A percentile compares a stretch with the other conserved stretches of the same genome.
Evolutionary conservation across 2,797 vertebrate species (phyloP).

Genomic region (Paramormyrops hopkinsi): DNA sequence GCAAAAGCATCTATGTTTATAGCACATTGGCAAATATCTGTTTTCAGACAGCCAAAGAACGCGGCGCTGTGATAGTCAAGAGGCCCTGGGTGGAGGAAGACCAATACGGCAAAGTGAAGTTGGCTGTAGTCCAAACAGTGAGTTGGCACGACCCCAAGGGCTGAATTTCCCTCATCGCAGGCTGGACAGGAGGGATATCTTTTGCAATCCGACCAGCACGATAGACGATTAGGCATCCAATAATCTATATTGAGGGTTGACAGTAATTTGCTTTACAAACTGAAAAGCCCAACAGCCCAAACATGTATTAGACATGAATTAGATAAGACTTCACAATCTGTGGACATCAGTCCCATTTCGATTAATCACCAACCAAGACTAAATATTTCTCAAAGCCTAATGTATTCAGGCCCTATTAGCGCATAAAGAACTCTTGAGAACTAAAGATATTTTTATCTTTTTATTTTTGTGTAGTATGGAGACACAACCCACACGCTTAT

Average conservation of each 20-base stretch:
- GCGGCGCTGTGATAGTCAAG: conserved; percentile 61
- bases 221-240: not conserved
- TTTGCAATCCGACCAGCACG: not conserved
- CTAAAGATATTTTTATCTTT: not conserved
- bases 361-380: not conserved
- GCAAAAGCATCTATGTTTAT: not conserved
- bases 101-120: conserved; percentile 65
- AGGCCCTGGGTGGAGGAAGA: conserved; percentile 76
- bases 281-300: not conserved
- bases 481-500: conserved; percentile 74
- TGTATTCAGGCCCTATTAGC: not conserved
- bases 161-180: not conserved
- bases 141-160: conserved; percentile 4
- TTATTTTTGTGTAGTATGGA: conserved; percentile 59
- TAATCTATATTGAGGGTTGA: not conserved
- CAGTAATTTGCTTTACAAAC: not conserved
- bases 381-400: not conserved
- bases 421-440: not conserved
- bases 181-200: not conserved
- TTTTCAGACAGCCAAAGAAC: conserved; percentile 61
- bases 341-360: not conserved
- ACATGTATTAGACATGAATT: not conserved
- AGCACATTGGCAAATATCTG: conserved; percentile 10
- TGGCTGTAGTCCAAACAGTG: conserved; percentile 69
- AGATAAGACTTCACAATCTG: not conserved